These are phyloP conservation scores for Chaenogobius annularis DNA, from an alignment of 2,113 vertebrate species.

Conservation along the genomic window DNA sequence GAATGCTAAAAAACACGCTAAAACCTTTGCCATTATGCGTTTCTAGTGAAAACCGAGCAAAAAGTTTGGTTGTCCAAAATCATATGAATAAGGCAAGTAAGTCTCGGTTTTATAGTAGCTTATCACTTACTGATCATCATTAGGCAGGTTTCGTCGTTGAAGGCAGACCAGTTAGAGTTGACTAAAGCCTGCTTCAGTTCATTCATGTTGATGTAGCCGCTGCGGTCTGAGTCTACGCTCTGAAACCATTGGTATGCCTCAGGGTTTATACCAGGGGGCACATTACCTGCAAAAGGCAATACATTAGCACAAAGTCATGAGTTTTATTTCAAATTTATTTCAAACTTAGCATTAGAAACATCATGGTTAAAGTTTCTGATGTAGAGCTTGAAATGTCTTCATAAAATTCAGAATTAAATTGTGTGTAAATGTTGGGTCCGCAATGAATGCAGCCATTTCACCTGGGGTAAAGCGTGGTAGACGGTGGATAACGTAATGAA, in stretches of 20 bases:
- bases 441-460: not conserved
- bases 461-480: not conserved
- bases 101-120: not conserved
- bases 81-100: not conserved
- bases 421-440: not conserved
- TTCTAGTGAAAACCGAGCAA: too few relatives aligned
- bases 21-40: too few relatives aligned
- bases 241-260: slow-evolving; percentile 95
- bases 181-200: slow-evolving; percentile 93
- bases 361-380: not conserved
- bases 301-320: not conserved
- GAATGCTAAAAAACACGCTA: too few relatives aligned
- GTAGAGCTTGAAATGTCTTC: too few relatives aligned
- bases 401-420: not conserved
- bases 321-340: not conserved
- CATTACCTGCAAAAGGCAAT: slow-evolving; percentile 68
- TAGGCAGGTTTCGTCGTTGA: slow-evolving; percentile 92
- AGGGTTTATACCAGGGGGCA: slow-evolving; percentile 83
- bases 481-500: not conserved
- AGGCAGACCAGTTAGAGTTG: slow-evolving; percentile 93
- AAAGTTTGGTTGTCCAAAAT: too few relatives aligned
- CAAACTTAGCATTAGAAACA: not conserved
- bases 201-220: slow-evolving; percentile 87
- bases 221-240: slow-evolving; percentile 85
- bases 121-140: slow-evolving; percentile 92